Conservation (phyloP, 2,888 invertebrate genomes). For the Torymus texanus region DNA sequence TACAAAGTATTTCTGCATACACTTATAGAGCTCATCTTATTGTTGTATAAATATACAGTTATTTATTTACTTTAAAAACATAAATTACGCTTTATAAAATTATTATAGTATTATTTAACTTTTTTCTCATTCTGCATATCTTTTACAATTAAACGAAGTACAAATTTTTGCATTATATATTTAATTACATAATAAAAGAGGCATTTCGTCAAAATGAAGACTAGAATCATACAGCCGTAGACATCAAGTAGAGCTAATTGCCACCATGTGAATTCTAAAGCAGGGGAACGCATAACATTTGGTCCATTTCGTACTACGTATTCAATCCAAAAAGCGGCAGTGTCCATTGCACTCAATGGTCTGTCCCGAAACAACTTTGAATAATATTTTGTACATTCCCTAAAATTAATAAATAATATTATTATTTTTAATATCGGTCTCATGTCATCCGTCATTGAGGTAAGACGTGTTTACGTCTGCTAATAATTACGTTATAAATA, state of each 20-base stretch:
- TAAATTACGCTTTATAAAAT: too few relatives aligned
- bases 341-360: constrained; percentile 63
- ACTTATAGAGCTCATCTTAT: too few relatives aligned
- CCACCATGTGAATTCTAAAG: constrained; percentile 65
- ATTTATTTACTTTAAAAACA: too few relatives aligned
- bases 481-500: too few relatives aligned
- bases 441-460: too few relatives aligned
- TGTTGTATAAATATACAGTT: too few relatives aligned
- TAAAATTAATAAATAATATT: constrained; percentile 46
- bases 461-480: too few relatives aligned
- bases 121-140: constrained; percentile 10
- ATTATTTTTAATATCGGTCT: too few relatives aligned
- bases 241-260: constrained; percentile 66
- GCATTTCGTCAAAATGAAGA: constrained; percentile 16
- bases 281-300: constrained; percentile 63
- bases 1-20: too few relatives aligned
- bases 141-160: not conserved
- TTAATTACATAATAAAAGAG: constrained; percentile 22
- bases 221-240: constrained; percentile 58
- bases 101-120: constrained; percentile 12
- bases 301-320: constrained; percentile 58
- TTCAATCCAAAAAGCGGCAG: constrained; percentile 65
- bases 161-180: constrained; percentile 26
- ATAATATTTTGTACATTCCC: constrained; percentile 55
- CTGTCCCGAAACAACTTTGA: constrained; percentile 64